A percentile compares a stretch with the other conserved stretches of the same genome.
Evolutionary conservation across 2,113 vertebrate genomes (phyloP).

Genomic region (Gobius niger): DNA sequence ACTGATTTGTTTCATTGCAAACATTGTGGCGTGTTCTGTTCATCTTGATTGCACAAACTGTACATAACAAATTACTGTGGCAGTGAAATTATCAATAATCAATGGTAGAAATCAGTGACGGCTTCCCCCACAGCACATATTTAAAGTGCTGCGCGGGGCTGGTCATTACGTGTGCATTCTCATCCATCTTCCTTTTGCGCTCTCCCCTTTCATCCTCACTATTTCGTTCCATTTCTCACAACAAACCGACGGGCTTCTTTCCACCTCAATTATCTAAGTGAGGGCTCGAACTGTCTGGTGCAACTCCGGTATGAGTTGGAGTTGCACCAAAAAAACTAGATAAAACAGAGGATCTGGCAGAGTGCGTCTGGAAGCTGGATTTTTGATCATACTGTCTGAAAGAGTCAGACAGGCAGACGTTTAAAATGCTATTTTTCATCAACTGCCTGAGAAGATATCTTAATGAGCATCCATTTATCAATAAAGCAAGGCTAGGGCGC

Average conservation of each 20-base stretch:
- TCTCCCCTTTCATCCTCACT: constrained; percentile 32
- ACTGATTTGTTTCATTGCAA: too few relatives aligned
- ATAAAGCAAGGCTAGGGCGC: constrained; percentile 6
- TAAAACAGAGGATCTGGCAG: constrained; percentile 12
- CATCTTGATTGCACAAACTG: too few relatives aligned
- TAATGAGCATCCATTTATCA: constrained; percentile 25
- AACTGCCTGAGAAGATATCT: constrained; percentile 12
- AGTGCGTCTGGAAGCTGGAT: constrained; percentile 24
- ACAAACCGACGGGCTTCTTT: constrained; percentile 44
- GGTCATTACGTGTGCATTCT: constrained; percentile 5
- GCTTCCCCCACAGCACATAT: constrained; percentile 26
- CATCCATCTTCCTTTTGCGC: constrained; percentile 22
- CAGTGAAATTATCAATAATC: constrained; percentile 67
- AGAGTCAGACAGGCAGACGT: not conserved
- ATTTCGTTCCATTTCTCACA: constrained; percentile 49
- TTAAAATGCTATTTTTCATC: constrained; percentile 4
- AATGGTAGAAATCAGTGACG: constrained; percentile 60
- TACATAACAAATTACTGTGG: constrained; percentile 19
- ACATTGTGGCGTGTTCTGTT: too few relatives aligned
- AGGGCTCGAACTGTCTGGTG: constrained; percentile 46
- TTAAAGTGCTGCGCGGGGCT: constrained; percentile 40
- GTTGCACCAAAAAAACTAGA: constrained; percentile 37
- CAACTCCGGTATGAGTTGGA: constrained; percentile 43
- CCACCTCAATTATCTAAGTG: constrained; percentile 60
- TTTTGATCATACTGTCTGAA: constrained; percentile 16